phyloP scores from a whole-genome alignment of 2,888 invertebrate species.

The Leptinotarsa haldemani region DNA sequence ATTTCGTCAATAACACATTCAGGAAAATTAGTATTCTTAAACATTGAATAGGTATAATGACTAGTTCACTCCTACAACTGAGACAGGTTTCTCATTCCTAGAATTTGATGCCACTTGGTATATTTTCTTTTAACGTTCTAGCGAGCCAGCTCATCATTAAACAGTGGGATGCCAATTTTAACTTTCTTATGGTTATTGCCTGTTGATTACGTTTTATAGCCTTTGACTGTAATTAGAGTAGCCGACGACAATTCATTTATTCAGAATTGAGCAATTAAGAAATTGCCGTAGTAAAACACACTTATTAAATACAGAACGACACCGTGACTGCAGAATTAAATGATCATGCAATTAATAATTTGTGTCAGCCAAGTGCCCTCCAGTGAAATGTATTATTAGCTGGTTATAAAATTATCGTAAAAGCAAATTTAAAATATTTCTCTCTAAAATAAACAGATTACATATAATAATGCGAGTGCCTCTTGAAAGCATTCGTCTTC shows the following conservation, averaged over 20 bases:
- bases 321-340: neutral
- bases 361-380: neutral
- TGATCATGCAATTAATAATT: neutral
- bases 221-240: conserved; percentile 14
- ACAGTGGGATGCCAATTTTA: conserved; percentile 17
- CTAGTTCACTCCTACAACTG: no score
- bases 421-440: no score
- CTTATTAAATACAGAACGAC: conserved; percentile 5
- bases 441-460: no score
- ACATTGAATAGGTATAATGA: no score
- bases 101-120: neutral
- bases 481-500: no score
- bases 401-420: no score
- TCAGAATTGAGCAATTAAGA: neutral
- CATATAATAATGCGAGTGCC: no score
- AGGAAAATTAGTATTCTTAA: no score
- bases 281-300: conserved; percentile 13
- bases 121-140: neutral
- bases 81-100: neutral
- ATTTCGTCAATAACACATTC: no score
- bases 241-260: conserved; percentile 14
- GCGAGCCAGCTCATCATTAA: neutral
- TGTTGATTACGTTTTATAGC: conserved; percentile 17
- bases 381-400: no score
- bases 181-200: conserved; percentile 15